Evolutionary conservation across 2,113 vertebrate genomes (phyloP).

Genomic region (Arizona elegans): DNA sequence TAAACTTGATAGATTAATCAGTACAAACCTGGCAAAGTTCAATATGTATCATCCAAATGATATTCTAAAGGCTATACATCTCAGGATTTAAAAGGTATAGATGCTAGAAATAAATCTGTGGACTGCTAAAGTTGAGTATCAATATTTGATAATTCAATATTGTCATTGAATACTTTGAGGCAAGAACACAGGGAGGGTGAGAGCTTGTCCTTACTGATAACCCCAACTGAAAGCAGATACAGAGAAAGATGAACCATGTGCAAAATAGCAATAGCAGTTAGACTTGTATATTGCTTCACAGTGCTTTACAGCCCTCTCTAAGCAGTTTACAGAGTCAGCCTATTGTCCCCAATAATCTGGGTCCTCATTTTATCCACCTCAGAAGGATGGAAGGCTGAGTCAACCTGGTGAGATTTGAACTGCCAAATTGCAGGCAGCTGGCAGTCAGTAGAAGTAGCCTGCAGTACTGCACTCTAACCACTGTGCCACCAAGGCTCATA

Average conservation of each 20-base stretch:
- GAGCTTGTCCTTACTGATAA: not conserved
- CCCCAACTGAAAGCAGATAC: not conserved
- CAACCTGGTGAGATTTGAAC: too few species aligned
- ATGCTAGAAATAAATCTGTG: not conserved
- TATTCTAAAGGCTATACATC: not conserved
- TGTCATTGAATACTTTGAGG: not conserved
- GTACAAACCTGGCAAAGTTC: not conserved
- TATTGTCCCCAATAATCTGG: too few species aligned
- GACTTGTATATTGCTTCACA: too few species aligned
- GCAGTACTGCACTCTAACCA: too few species aligned
- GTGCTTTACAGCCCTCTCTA: too few species aligned
- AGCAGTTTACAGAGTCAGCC: too few species aligned
- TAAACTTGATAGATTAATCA: conserved; percentile 7
- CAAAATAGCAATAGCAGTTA: not conserved
- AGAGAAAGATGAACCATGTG: not conserved
- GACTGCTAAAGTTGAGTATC: not conserved
- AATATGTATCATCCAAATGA: conserved; percentile 1
- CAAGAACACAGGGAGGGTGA: not conserved
- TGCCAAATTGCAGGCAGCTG: too few species aligned
- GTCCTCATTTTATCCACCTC: too few species aligned
- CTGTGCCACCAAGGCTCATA: too few species aligned
- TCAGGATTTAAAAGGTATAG: not conserved
- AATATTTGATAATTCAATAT: not conserved
- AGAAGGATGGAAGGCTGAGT: too few species aligned
- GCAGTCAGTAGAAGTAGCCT: too few species aligned